A percentile compares a stretch with the other conserved stretches of the same genome.
Conservation (phyloP, 1,140 invertebrate genomes). For the Dinothrombium tinctorium region DNA sequence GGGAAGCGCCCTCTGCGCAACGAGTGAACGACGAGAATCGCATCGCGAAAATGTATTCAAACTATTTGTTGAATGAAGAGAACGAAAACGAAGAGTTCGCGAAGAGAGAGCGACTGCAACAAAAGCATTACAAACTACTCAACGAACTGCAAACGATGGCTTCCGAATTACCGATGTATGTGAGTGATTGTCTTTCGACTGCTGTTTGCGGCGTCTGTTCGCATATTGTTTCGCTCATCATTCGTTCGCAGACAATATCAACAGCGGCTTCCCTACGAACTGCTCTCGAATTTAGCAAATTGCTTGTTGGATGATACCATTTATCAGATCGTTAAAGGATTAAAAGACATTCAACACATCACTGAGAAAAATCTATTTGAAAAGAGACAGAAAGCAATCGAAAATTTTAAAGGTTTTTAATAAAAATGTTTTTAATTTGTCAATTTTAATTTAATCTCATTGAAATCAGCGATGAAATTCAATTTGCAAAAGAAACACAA, state of each 20-base stretch:
- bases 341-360: slow-evolving; percentile 82
- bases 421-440: background rate
- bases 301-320: slow-evolving; percentile 71
- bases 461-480: background rate
- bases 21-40: no score
- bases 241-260: slow-evolving; percentile 45
- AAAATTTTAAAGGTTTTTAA: slow-evolving; percentile 43
- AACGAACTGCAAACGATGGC: slow-evolving; percentile 68
- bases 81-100: background rate
- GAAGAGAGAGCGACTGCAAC: slow-evolving; percentile 33
- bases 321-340: slow-evolving; percentile 72
- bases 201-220: no score
- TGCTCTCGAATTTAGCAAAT: slow-evolving; percentile 63
- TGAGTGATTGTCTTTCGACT: no score
- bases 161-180: slow-evolving; percentile 53
- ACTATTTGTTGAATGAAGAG: no score
- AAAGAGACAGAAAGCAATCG: slow-evolving; percentile 48
- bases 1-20: no score
- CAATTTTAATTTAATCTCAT: background rate
- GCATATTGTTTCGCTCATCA: background rate
- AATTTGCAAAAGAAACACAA: background rate
- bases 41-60: no score
- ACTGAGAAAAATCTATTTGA: slow-evolving; percentile 77
- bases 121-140: slow-evolving; percentile 60
- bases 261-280: slow-evolving; percentile 67